phyloP scores from a whole-genome alignment of 2,113 vertebrate genomes.

The Cathartes aura region DNA sequence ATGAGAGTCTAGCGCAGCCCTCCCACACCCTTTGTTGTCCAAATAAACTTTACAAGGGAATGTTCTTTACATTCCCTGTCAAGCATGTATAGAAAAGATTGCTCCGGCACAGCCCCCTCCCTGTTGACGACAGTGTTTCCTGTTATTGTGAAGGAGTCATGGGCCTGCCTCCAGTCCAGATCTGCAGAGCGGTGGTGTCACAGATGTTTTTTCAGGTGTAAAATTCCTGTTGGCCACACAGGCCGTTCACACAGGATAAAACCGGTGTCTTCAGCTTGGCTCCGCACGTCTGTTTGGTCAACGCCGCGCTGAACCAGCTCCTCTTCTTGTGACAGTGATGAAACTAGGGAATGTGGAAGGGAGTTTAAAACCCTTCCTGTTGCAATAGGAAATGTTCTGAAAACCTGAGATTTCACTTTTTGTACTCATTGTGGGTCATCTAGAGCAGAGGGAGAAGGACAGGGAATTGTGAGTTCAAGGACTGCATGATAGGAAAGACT shows the following conservation, averaged over 20 bases:
- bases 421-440: slow-evolving; percentile 21
- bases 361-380: slow-evolving; percentile 34
- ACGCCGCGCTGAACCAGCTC: background rate
- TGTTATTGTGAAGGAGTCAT: slow-evolving; percentile 50
- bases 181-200: background rate
- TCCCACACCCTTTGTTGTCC: slow-evolving; percentile 33
- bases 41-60: slow-evolving; percentile 54
- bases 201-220: slow-evolving; percentile 71
- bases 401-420: slow-evolving; percentile 49
- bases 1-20: background rate
- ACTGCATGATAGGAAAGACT: slow-evolving; percentile 29
- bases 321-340: background rate
- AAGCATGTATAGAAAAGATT: background rate
- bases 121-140: slow-evolving; percentile 34
- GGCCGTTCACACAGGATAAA: background rate
- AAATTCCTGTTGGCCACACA: slow-evolving; percentile 40
- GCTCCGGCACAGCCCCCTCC: background rate
- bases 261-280: background rate
- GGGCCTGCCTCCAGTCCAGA: background rate
- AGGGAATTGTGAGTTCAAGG: slow-evolving; percentile 63
- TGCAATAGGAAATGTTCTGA: slow-evolving; percentile 40
- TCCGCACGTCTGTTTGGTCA: background rate
- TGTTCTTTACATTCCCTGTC: slow-evolving; percentile 21
- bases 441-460: background rate
- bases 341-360: background rate